Conservation (phyloP, 2,888 invertebrate species). For the Phaedon cochleariae region DNA sequence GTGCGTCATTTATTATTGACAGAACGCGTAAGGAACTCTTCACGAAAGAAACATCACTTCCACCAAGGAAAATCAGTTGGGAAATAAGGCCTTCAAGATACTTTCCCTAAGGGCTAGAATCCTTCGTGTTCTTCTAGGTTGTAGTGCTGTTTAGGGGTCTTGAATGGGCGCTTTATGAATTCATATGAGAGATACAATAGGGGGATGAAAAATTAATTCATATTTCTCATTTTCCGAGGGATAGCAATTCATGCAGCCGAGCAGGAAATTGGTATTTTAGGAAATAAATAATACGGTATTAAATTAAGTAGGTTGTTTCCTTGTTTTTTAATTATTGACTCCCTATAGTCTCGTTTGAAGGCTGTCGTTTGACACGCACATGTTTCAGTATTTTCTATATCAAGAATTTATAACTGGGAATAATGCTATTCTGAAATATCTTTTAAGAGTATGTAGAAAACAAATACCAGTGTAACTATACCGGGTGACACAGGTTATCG, state of each 20-base stretch:
- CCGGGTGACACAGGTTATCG: no score
- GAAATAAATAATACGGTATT: constrained; percentile 41
- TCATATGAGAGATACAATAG: constrained; percentile 63
- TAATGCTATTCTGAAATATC: no score
- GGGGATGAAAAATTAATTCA: constrained; percentile 62
- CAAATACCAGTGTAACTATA: no score
- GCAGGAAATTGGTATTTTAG: constrained; percentile 44
- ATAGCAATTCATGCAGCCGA: constrained; percentile 34
- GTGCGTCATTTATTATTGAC: constrained; percentile 64
- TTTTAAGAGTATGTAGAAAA: no score
- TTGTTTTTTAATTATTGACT: neutral
- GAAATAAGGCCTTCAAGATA: neutral
- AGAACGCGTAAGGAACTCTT: constrained; percentile 31
- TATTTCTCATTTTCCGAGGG: neutral
- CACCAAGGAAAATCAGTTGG: neutral
- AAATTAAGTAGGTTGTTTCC: neutral
- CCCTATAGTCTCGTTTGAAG: neutral
- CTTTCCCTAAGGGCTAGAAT: constrained; percentile 14
- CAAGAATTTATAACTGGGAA: no score
- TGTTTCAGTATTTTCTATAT: no score
- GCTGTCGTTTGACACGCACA: neutral
- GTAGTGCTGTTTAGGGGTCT: neutral
- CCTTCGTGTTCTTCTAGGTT: neutral
- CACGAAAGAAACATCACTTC: neutral
- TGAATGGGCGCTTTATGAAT: constrained; percentile 54